A percentile compares a stretch with the other conserved stretches of the same genome.
Evolutionary conservation across 2,113 vertebrate species (phyloP).

Genomic region (Toxostoma redivivum): DNA sequence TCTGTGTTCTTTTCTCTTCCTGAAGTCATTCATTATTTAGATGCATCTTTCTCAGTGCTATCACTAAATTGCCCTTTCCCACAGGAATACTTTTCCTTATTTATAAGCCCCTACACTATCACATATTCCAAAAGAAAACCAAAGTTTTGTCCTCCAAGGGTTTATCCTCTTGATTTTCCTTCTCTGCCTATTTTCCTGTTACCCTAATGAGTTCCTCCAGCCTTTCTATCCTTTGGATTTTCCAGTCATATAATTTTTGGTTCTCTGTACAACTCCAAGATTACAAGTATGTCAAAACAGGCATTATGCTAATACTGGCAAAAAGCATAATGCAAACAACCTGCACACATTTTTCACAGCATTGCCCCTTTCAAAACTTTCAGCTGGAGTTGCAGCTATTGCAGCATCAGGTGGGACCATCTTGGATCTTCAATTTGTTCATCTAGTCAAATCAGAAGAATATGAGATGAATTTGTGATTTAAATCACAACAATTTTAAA

Average conservation of each 20-base stretch:
- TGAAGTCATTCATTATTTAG: background rate
- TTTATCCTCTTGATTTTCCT: background rate
- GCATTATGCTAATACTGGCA: background rate
- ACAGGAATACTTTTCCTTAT: background rate
- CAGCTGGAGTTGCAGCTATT: background rate
- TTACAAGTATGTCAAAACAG: background rate
- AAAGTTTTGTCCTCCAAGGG: background rate
- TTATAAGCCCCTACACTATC: background rate
- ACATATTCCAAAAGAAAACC: background rate
- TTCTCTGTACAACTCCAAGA: background rate
- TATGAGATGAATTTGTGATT: background rate
- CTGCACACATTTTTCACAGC: background rate
- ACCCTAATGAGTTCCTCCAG: background rate
- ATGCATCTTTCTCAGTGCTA: background rate
- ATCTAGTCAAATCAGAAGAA: background rate
- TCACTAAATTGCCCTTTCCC: conserved; percentile 5
- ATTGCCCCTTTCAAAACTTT: background rate
- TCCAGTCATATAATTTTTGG: background rate
- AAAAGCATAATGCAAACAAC: background rate
- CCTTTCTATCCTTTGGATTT: background rate
- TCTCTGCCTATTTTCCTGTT: background rate
- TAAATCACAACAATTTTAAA: background rate
- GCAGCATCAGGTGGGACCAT: background rate
- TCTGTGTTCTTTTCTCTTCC: background rate
- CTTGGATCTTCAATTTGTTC: background rate